Evolutionary conservation across 2,888 invertebrate species (phyloP).

Genomic region (Temnothorax rugatulus): DNA sequence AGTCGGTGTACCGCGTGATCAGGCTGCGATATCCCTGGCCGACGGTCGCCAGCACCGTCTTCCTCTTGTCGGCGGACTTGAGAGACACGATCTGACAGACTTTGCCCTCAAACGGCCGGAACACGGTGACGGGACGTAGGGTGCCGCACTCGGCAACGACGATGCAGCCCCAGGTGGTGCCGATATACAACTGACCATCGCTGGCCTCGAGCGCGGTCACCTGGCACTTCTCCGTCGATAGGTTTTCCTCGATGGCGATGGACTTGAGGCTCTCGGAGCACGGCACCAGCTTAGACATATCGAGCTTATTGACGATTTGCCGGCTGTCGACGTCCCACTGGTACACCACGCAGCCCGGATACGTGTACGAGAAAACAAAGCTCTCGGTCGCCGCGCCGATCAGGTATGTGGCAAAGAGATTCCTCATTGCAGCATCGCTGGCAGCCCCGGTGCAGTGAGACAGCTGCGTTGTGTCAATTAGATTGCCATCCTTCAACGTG

Average conservation of each 20-base stretch:
- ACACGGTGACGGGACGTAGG: slow-evolving; percentile 95
- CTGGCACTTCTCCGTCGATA: slow-evolving; percentile 92
- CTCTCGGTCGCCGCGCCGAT: slow-evolving; percentile 88
- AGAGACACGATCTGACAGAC: slow-evolving; percentile 87
- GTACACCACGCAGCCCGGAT: slow-evolving; percentile 95
- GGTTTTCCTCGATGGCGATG: slow-evolving; percentile 95
- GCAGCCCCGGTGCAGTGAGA: slow-evolving; percentile 87
- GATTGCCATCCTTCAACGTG: slow-evolving; percentile 88
- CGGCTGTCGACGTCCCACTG: slow-evolving; percentile 93
- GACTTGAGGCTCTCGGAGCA: slow-evolving; percentile 97
- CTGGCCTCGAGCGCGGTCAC: slow-evolving; percentile 87
- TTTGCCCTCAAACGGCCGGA: slow-evolving; percentile 95
- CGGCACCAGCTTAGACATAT: slow-evolving; percentile 96
- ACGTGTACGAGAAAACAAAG: slow-evolving; percentile 93
- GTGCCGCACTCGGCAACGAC: slow-evolving; percentile 94
- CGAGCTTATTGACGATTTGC: slow-evolving; percentile 92
- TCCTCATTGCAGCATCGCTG: slow-evolving; percentile 88
- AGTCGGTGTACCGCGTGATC: slow-evolving; percentile 89
- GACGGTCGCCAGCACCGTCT: slow-evolving; percentile 91
- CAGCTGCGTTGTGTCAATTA: slow-evolving; percentile 89
- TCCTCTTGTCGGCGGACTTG: slow-evolving; percentile 85
- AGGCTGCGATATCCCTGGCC: slow-evolving; percentile 95
- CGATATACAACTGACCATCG: slow-evolving; percentile 92
- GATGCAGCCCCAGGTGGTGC: slow-evolving; percentile 98
- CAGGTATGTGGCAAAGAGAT: slow-evolving; percentile 91